Base-by-base conservation (phyloP, 1,140 invertebrate genomes). In the Colletes gigas region DNA sequence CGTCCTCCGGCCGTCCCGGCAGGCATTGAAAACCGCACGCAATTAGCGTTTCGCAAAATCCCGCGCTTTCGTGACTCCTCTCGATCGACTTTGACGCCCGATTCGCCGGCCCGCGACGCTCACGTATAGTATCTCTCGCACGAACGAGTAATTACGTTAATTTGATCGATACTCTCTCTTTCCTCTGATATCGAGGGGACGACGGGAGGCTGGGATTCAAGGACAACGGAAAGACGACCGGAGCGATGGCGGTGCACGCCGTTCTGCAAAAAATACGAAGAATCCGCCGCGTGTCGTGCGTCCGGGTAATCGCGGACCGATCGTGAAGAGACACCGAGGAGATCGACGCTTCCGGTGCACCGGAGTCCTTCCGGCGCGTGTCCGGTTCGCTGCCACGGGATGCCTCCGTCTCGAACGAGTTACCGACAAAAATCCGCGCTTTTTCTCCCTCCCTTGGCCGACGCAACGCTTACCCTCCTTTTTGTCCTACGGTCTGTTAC, bases 281-380 rank as follows among this genome's bases (percentile, higher is more conserved):
- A 30, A 30, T 30, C 30, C 30, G 0, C 30, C 30, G 55, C 70
- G 59, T 44, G 54, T 52, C 47, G 68, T 54, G 79, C 44, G 57
- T 39, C 57, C 59, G 79, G 44, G 63, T 57, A 54, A 60, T 72
- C 55, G 60, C 67, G 44, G 44, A 47, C 44, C 6, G 44, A 68
- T 78, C 68, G 59, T 83, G 55, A 44, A 77, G 80, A 84, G 68
- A 67, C 63, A 74, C 65, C 77, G 63, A 52, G 71, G 50, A 54
- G 63, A 71, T 67, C 69, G 77, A 72, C 80, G 83, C 82, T 85
- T 84, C 78, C 78, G 83, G 69, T 70, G 87, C 77, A 75, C 14
- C 55, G 77, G 30, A 78, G 79, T 87, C 71, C 82, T 87, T 74
- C 57, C 67, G 79, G 76, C 83, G 73, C 78, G 83, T 66, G 74